Evolutionary conservation across 2,888 invertebrate species (phyloP).

Genomic region (Spisula subtruncata): DNA sequence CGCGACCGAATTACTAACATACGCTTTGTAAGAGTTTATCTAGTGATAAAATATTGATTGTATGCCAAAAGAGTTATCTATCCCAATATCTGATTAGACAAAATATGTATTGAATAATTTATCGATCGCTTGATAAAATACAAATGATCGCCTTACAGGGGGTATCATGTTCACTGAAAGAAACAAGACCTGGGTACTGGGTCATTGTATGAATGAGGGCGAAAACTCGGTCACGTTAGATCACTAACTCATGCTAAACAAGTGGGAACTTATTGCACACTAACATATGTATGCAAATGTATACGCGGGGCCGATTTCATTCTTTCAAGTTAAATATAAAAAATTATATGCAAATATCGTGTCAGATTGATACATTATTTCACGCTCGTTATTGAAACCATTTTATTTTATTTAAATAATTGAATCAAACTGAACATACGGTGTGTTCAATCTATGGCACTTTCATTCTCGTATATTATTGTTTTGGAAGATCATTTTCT

Average conservation of each 20-base stretch:
- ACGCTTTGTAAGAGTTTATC: not conserved
- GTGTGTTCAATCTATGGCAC: no score
- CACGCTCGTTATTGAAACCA: no score
- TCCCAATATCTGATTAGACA: not conserved
- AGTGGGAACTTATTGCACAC: not conserved
- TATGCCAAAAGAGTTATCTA: conserved; percentile 16
- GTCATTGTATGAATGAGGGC: not conserved
- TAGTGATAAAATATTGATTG: not conserved
- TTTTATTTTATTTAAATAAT: no score
- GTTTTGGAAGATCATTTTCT: no score
- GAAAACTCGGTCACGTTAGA: not conserved
- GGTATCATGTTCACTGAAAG: not conserved
- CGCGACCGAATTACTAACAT: not conserved
- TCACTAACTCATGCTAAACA: not conserved
- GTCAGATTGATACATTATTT: not conserved
- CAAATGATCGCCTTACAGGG: not conserved
- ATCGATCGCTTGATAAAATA: conserved; percentile 6
- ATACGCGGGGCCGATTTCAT: not conserved
- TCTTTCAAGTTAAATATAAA: not conserved
- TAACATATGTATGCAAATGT: not conserved
- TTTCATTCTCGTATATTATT: no score
- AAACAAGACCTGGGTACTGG: not conserved
- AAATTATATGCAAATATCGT: not conserved
- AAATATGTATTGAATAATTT: conserved; percentile 20
- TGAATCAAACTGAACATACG: no score